Percentiles rank a stretch among this genome's conserved stretches.
These are phyloP conservation scores for Agrypnia vestita DNA, from an alignment of 1,140 invertebrate genomes.

Conservation along the genomic window DNA sequence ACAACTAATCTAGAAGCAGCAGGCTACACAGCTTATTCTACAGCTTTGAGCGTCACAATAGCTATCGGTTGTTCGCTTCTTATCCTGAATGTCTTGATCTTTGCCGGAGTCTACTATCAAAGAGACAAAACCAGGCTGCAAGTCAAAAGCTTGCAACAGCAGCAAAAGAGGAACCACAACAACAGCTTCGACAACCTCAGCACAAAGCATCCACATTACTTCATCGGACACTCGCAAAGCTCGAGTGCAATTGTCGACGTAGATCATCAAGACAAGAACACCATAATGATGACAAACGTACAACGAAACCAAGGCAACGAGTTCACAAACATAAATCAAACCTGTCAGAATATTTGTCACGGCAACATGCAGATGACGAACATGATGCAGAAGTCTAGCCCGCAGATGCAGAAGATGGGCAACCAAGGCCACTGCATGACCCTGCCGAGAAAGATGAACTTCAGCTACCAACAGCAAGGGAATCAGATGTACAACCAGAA, in stretches of 20 bases:
- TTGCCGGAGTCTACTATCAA: slow-evolving; percentile 90
- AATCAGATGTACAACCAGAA: slow-evolving; percentile 71
- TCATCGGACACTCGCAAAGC: slow-evolving; percentile 79
- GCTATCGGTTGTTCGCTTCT: slow-evolving; percentile 90
- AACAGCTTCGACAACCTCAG: slow-evolving; percentile 80
- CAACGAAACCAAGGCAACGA: slow-evolving; percentile 68
- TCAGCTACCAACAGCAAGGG: slow-evolving; percentile 68
- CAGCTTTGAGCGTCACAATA: slow-evolving; percentile 89
- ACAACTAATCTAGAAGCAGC: slow-evolving; percentile 84
- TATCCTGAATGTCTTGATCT: slow-evolving; percentile 89
- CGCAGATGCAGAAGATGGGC: slow-evolving; percentile 70
- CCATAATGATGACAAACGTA: slow-evolving; percentile 76
- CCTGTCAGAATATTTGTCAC: slow-evolving; percentile 74
- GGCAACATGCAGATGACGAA: slow-evolving; percentile 76
- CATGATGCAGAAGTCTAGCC: slow-evolving; percentile 75
- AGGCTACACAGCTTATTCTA: slow-evolving; percentile 86
- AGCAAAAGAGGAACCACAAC: slow-evolving; percentile 79
- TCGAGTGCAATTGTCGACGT: slow-evolving; percentile 86
- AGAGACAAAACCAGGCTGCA: slow-evolving; percentile 86
- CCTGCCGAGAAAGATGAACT: slow-evolving; percentile 77
- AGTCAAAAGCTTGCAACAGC: slow-evolving; percentile 83
- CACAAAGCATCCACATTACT: slow-evolving; percentile 79
- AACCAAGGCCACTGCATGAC: slow-evolving; percentile 77
- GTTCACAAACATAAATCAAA: slow-evolving; percentile 66
- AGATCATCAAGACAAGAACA: slow-evolving; percentile 81